Percentiles rank a stretch among this genome's conserved stretches.
phyloP scores from a whole-genome alignment of 2,113 vertebrate genomes.

The Prolemur simus region DNA sequence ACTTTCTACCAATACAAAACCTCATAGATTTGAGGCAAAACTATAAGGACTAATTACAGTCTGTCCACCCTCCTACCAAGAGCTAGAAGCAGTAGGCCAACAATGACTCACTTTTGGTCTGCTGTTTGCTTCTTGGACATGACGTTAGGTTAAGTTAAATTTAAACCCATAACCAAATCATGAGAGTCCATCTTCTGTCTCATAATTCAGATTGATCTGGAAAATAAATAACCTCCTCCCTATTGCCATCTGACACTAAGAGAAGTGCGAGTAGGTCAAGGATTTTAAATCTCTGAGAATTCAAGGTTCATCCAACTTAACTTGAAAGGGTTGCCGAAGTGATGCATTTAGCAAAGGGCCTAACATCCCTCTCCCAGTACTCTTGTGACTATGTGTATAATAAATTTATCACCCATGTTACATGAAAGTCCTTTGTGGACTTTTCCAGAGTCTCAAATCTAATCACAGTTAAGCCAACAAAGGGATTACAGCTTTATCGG shows the following conservation, averaged over 20 bases:
- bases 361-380: not conserved
- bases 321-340: conserved; percentile 9
- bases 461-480: conserved; percentile 77
- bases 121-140: not conserved
- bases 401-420: conserved; percentile 68
- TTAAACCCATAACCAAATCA: not conserved
- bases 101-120: not conserved
- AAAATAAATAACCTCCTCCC: not conserved
- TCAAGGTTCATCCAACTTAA: not conserved
- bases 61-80: not conserved
- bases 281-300: not conserved
- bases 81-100: not conserved
- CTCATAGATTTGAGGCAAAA: not conserved
- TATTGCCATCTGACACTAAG: not conserved
- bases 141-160: not conserved
- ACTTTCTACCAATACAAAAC: not conserved
- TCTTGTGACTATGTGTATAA: conserved; percentile 63
- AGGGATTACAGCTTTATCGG: conserved; percentile 78
- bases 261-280: not conserved
- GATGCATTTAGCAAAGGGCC: conserved; percentile 1
- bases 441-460: conserved; percentile 79
- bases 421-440: conserved; percentile 74
- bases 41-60: not conserved
- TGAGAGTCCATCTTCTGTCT: not conserved
- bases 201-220: not conserved